Conservation (phyloP, 2,888 invertebrate species). For the Sepioteuthis lessoniana region DNA sequence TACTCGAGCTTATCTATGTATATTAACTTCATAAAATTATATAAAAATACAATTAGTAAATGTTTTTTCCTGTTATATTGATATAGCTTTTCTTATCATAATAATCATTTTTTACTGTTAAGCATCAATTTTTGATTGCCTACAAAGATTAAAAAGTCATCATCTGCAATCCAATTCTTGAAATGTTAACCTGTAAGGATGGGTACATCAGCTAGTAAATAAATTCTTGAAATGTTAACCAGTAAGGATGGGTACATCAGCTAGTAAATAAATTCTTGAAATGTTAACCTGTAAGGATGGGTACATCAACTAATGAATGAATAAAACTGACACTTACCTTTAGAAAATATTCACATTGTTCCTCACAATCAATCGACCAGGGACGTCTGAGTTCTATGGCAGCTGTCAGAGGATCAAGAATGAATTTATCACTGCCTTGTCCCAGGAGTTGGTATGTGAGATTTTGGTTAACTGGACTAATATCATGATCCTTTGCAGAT, state of each 20-base stretch:
- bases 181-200: too few relatives aligned
- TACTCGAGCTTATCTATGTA: too few relatives aligned
- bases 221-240: neutral
- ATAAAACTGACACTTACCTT: slow-evolving; percentile 39
- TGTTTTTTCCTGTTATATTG: too few relatives aligned
- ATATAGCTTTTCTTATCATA: too few relatives aligned
- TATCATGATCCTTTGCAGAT: slow-evolving; percentile 50
- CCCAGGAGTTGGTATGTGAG: slow-evolving; percentile 50
- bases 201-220: neutral
- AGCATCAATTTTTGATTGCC: too few relatives aligned
- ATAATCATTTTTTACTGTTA: too few relatives aligned
- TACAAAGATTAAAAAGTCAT: too few relatives aligned
- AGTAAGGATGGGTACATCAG: neutral
- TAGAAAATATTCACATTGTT: slow-evolving; percentile 47
- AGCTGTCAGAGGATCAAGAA: slow-evolving; percentile 50
- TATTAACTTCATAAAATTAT: too few relatives aligned
- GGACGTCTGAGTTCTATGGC: slow-evolving; percentile 48
- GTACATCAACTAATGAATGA: neutral
- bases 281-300: too few relatives aligned
- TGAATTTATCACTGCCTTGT: slow-evolving; percentile 50
- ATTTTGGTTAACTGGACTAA: slow-evolving; percentile 48
- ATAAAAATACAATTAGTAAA: too few relatives aligned
- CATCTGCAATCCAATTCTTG: too few relatives aligned
- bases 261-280: neutral
- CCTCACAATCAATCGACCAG: slow-evolving; percentile 52